phyloP scores from a whole-genome alignment of 1,140 invertebrate genomes.

The Zaprionus camerounensis region DNA sequence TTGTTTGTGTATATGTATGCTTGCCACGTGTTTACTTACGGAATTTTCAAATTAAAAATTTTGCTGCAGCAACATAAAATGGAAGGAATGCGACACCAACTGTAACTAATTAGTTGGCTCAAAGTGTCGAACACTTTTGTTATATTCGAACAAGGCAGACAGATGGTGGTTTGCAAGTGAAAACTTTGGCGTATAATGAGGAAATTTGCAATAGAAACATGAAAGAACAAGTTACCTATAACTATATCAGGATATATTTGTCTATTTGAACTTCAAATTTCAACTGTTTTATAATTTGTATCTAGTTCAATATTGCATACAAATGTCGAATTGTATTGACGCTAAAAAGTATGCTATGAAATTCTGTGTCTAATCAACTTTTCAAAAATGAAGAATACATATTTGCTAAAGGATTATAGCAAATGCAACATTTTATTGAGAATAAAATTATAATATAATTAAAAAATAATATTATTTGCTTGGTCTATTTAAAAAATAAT shows the following conservation, averaged over 20 bases:
- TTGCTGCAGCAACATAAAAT: constrained; percentile 17
- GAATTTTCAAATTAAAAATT: constrained; percentile 56
- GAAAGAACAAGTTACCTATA: too few species aligned
- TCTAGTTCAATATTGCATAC: too few species aligned
- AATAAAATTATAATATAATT: too few species aligned
- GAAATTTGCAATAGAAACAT: too few species aligned
- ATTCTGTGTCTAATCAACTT: too few species aligned
- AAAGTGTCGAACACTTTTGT: constrained; percentile 7
- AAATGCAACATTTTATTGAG: too few species aligned
- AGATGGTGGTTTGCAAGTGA: not conserved
- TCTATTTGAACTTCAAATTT: not conserved
- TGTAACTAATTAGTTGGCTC: constrained; percentile 32
- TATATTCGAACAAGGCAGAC: not conserved
- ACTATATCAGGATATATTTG: too few species aligned
- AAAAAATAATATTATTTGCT: too few species aligned
- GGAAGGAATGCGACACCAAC: constrained; percentile 7
- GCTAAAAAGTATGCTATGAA: not conserved
- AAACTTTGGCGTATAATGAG: not conserved
- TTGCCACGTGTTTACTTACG: constrained; percentile 55
- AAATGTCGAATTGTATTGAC: not conserved
- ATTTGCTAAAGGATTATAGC: too few species aligned
- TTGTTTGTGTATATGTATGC: not conserved
- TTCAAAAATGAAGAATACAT: too few species aligned
- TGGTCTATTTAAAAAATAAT: too few species aligned
- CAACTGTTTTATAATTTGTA: not conserved